phyloP scores from a whole-genome alignment of 2,888 invertebrate genomes.

The Drosophila putrida region DNA sequence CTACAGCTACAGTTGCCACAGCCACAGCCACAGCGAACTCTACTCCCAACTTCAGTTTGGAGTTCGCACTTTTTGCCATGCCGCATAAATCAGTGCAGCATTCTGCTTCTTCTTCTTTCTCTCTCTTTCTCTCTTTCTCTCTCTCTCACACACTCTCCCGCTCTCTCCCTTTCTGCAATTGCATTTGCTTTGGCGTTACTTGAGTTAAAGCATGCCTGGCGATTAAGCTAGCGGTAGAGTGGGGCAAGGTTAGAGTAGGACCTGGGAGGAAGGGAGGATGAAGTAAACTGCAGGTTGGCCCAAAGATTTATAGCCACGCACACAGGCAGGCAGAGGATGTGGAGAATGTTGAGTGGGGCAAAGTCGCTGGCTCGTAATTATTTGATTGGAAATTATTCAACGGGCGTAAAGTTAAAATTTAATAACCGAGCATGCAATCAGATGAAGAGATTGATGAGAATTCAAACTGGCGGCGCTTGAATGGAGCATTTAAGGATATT shows the following conservation, averaged over 20 bases:
- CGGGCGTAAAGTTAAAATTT: conserved; percentile 65
- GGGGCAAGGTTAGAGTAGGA: conserved; percentile 3
- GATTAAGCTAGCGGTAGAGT: conserved; percentile 40
- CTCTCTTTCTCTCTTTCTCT: not conserved
- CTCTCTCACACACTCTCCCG: conserved; percentile 10
- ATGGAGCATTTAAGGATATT: conserved; percentile 16
- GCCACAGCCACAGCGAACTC: conserved; percentile 16
- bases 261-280: not conserved
- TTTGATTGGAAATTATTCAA: conserved; percentile 74
- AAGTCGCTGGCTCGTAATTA: conserved; percentile 65
- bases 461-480: conserved; percentile 18
- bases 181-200: conserved; percentile 66
- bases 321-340: conserved; percentile 26
- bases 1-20: not conserved
- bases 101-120: conserved; percentile 12
- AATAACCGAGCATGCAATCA: conserved; percentile 60
- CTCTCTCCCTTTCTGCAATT: conserved; percentile 41
- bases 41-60: conserved; percentile 49
- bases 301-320: conserved; percentile 68
- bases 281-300: conserved; percentile 51
- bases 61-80: conserved; percentile 63
- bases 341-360: conserved; percentile 22
- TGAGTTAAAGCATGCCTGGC: conserved; percentile 61
- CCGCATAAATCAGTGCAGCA: conserved; percentile 72
- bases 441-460: conserved; percentile 46